phyloP scores from a whole-genome alignment of 2,113 vertebrate genomes.

The Crotalus tigris region DNA sequence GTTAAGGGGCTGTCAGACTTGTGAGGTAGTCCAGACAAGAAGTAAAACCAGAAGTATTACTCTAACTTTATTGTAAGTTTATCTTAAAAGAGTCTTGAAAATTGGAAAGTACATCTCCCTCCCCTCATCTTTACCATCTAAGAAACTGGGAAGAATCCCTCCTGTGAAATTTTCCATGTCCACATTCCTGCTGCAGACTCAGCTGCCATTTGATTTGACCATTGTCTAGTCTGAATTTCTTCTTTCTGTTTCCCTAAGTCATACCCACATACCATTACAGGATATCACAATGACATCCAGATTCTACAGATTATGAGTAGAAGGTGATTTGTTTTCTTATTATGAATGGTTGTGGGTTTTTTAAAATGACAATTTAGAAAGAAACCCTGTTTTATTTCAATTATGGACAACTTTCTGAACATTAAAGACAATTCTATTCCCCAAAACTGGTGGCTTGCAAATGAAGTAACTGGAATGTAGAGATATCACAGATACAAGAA shows the following conservation, averaged over 20 bases:
- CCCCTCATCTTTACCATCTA: neutral
- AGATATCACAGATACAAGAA: neutral
- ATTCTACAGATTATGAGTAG: neutral
- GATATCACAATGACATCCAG: neutral
- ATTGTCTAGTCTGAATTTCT: neutral
- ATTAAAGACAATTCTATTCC: neutral
- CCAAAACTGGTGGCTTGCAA: neutral
- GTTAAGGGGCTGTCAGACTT: neutral
- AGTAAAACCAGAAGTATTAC: neutral
- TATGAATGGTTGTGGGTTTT: neutral
- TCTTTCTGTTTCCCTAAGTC: neutral
- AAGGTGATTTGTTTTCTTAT: neutral
- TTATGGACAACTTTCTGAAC: neutral
- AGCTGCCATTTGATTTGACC: neutral
- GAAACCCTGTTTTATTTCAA: neutral
- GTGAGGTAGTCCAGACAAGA: neutral
- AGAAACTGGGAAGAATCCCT: neutral
- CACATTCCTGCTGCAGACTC: neutral
- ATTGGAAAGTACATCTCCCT: neutral
- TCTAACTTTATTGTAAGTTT: neutral
- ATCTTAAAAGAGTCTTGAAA: neutral
- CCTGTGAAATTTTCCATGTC: neutral
- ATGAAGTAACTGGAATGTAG: neutral
- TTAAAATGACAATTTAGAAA: neutral
- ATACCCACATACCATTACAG: neutral